Base-by-base conservation (phyloP, 2,888 invertebrate species). In the Sinodicranocentrus sp. region DNA sequence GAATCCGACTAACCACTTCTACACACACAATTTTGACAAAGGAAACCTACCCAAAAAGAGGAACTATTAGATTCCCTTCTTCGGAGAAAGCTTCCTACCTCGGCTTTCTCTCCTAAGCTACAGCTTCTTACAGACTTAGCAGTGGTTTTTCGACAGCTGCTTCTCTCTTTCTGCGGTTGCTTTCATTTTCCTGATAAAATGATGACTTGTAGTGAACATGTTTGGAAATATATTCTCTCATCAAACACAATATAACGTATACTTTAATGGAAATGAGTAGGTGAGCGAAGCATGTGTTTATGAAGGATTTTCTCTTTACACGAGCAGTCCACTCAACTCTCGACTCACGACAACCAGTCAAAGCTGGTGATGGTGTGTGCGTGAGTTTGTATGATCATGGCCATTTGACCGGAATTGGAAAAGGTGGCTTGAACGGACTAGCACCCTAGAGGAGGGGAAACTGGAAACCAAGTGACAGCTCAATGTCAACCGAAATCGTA, bases 401-500 rank as follows among this genome's bases (percentile, higher is more conserved):
- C 21, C 43, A 78, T 59, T 70, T 78, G 61, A 78, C 78, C 70
- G 48, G 78, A 78, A 43, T 57, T 63, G 57, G 26, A 44, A 67
- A 78, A 78, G 48, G 70, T 61, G 61, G 59, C 48, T 43, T 78
- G 78, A 70, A 78, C 68, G 39, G 57, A 77, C 75, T 68, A 57
- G 57, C 77, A 67, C 68, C 67, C 43, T 44, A 43, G n/a, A 77
- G 28, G 57, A 57, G 68, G 25, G 44, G 68, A 78, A 61, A 39
- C 43, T 43, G 44, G 68, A 78, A 61, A 39, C 43, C 43, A 59
- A 70, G n/a, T 70, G 78, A 78, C 78, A 78, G 78, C 70, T 78
- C 78, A 78, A 78, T 78, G 78, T 28, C 70, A 21, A 33, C 19
- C 25, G 15, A 67, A 76, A 33, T 76, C 57, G 43, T 67, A 44